Conservation (phyloP, 2,797 vertebrate species). For the Epinephelus awoara region DNA sequence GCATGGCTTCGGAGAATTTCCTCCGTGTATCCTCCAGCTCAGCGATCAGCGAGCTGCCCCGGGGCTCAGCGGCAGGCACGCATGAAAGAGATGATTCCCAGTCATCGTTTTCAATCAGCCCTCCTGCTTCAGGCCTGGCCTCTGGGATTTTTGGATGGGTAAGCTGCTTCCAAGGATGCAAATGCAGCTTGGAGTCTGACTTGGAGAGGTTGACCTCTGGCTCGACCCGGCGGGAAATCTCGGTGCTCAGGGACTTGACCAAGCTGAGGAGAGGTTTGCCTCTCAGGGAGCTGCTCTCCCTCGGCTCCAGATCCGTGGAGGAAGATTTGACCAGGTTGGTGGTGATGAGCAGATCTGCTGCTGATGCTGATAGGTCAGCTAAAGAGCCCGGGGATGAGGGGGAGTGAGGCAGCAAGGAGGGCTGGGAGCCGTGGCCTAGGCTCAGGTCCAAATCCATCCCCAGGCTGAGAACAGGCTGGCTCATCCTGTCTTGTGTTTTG, state of each 20-base stretch:
- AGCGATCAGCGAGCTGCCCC: conserved; percentile 85
- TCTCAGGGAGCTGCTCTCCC: conserved; percentile 68
- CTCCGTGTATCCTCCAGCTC: conserved; percentile 89
- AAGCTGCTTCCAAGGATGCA: conserved; percentile 85
- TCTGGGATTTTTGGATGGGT: conserved; percentile 77
- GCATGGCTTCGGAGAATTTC: conserved; percentile 90
- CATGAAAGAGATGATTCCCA: conserved; percentile 38
- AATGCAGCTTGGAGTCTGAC: conserved; percentile 87
- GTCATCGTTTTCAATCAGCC: conserved; percentile 28
- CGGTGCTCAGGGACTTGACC: conserved; percentile 88
- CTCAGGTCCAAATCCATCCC: conserved; percentile 72
- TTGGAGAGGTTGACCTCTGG: conserved; percentile 86
- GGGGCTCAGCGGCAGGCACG: conserved; percentile 70
- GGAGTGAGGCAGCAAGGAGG: conserved; percentile 70
- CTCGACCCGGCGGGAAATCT: conserved; percentile 84
- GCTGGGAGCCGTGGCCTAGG: conserved; percentile 53
- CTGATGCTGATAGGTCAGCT: conserved; percentile 73
- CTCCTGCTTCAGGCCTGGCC: conserved; percentile 36
- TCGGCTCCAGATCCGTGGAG: conserved; percentile 82
- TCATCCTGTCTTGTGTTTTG: conserved; percentile 39
- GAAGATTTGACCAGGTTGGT: conserved; percentile 85
- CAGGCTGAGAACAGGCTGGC: conserved; percentile 50
- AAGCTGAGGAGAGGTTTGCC: conserved; percentile 84
- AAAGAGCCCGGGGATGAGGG: conserved; percentile 79
- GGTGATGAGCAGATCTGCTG: conserved; percentile 51